These are phyloP conservation scores for Invenusta paracnida DNA, from an alignment of 2,888 invertebrate species.

Conservation along the genomic window DNA sequence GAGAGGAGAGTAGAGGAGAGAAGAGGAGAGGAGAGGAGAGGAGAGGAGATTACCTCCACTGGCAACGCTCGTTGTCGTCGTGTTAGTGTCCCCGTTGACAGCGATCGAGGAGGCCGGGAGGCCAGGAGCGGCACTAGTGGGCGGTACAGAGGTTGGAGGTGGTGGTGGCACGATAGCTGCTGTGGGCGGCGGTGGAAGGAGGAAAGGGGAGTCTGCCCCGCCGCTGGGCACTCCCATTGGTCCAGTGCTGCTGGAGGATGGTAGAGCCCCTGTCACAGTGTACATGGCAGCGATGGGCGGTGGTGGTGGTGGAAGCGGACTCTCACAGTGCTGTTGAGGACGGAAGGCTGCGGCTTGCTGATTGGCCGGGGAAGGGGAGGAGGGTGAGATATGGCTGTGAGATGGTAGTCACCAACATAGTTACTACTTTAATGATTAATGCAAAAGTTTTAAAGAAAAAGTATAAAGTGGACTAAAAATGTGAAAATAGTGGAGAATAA, in stretches of 20 bases:
- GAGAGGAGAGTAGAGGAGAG: too few relatives aligned
- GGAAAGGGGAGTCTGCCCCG: slow-evolving; percentile 15
- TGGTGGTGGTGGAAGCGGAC: slow-evolving; percentile 35
- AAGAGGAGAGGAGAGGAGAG: too few relatives aligned
- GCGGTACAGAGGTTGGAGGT: background rate
- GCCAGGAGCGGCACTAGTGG: background rate
- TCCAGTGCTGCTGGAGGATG: too few relatives aligned
- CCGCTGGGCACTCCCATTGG: too few relatives aligned
- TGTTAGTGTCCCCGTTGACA: background rate
- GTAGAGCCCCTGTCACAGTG: background rate
- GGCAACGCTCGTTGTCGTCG: background rate
- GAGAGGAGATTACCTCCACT: slow-evolving; percentile 3
- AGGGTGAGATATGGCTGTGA: too few relatives aligned
- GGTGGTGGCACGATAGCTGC: background rate
- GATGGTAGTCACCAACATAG: too few relatives aligned
- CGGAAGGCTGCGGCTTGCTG: background rate
- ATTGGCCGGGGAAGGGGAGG: too few relatives aligned
- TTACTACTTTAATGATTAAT: too few relatives aligned
- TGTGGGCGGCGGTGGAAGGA: background rate
- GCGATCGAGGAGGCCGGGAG: background rate
- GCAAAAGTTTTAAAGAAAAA: too few relatives aligned
- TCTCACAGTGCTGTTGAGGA: slow-evolving; percentile 14
- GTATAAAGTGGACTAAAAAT: too few relatives aligned
- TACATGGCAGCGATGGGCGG: slow-evolving; percentile 19
- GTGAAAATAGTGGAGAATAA: too few relatives aligned